Evolutionary conservation across 1,140 invertebrate genomes (phyloP), one percentile per base, ranked within the genome.

Genomic region (Coptotermes formosanus): DNA sequence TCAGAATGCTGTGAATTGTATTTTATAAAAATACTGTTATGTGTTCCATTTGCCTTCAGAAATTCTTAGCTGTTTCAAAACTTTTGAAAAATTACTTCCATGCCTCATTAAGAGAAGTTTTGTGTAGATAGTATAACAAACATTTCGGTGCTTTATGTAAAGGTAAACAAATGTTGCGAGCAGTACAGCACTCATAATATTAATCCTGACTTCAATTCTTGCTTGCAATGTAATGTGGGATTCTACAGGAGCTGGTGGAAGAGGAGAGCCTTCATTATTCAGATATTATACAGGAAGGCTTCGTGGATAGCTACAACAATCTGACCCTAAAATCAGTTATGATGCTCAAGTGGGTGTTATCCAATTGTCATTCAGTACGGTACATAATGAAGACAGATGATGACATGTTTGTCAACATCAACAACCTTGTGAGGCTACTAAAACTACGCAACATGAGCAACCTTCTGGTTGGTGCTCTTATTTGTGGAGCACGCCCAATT

Each of bases 251-350:
- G 87, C 91, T 90, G 85, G 93, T 95, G 45, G 90, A 90, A 6
- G 92, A 93, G 55, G 95, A 96, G 89, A 93, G 91, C 82, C 90
- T 93, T 7, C 90, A 91, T 45, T 94, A 94, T 88, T 93, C 94
- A 45, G 97, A 99, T 90, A 94, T 99, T n/a, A 95, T 99, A 69
- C 96, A 98, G 91, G 97, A 97, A 90, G 94, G 94, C 85, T 98
- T 98, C 89, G 89, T 95, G 21, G 98, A 99, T 90, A 95, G 95
- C 2, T 99, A 99, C 90, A 96, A 97, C 90, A 99, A 99, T 93
- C 92, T 99, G 84, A 98, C 97, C 0, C 90, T 98, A 14, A 99
- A 99, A 90, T 96, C 95, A 30, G 93, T 97, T 25, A 95, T 97
- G 93, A 93, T 97, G 90, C 90, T 98, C 81, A 97, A 97, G 90